Evolutionary conservation across 2,797 vertebrate species (phyloP).

Genomic region (Florisuga fusca): DNA sequence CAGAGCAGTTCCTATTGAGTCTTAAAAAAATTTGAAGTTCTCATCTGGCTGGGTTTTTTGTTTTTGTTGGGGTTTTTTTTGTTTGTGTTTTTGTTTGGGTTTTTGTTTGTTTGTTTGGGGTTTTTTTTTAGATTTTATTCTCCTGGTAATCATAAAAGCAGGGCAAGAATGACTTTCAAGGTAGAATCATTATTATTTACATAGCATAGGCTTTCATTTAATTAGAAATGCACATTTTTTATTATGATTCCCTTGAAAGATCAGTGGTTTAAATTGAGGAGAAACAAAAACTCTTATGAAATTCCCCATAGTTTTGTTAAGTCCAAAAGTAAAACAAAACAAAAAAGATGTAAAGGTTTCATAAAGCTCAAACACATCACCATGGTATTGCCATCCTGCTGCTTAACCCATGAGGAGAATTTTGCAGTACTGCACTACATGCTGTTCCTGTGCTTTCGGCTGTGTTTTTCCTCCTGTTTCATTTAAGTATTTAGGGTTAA

Average conservation of each 20-base stretch:
- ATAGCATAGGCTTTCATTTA: slow-evolving; percentile 17
- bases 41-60: background rate
- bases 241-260: slow-evolving; percentile 43
- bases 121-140: background rate
- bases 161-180: background rate
- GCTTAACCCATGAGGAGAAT: background rate
- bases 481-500: background rate
- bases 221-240: slow-evolving; percentile 49
- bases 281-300: background rate
- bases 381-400: background rate
- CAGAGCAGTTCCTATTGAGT: background rate
- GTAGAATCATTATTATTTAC: slow-evolving; percentile 31
- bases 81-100: too few relatives aligned
- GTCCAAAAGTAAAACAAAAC: background rate
- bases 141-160: background rate
- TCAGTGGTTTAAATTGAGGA: background rate
- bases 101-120: too few relatives aligned
- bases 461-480: background rate
- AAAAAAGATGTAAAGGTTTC: background rate
- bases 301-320: background rate
- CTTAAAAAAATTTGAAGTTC: background rate
- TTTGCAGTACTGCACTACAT: background rate
- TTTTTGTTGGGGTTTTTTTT: too few relatives aligned
- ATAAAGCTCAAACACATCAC: background rate
- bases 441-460: background rate